Base-by-base conservation (phyloP, 1,140 invertebrate genomes). In the Ruditapes philippinarum region DNA sequence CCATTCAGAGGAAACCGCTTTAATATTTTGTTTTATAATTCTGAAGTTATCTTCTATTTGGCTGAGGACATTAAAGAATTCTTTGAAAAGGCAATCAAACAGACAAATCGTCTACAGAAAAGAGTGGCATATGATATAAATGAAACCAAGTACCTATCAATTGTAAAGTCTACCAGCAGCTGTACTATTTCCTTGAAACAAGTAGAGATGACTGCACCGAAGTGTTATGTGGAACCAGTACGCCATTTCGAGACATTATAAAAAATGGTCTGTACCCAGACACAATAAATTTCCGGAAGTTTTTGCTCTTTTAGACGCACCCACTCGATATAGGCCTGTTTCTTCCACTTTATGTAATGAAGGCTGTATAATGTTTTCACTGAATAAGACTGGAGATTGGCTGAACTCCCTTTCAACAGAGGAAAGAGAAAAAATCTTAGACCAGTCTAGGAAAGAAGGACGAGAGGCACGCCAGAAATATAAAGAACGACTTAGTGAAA, bases 1-100 rank as follows among this genome's bases (percentile, higher is more conserved):
- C 76, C 89, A 79, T 90, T 90, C 83, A 81, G 76, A 74, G 81
- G 88, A 78, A 90, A 90, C 38, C 25, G 89, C 7, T 90, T 90
- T 60, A 90, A 86, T 54, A 90, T 79, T 81, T 60, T 90, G n/a
- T 90, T 89, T 74, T 90, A 90, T 57, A 86, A 90, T 90, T n/a
- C 89, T 14, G 82, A 85, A 81, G 54, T 85, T 36, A 31, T 85
- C 33, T 84, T 74, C 57, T 79, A 78, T 78, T 84, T 84, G 42
- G 36, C 70, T 38, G 70, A 89, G 17, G 40, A 80, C 36, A 84
- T 84, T 28, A 54, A 73, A 54, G 51, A 89, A 85, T 65, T 85
- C 40, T 85, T 85, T 85, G 38, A 54, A 36, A 85, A 85, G 42
- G 74, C 68, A 9, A 62, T 73, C 62, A 79, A 51, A 79, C 88